phyloP scores from a whole-genome alignment of 2,888 invertebrate species.

The Agriopis leucophaearia region DNA sequence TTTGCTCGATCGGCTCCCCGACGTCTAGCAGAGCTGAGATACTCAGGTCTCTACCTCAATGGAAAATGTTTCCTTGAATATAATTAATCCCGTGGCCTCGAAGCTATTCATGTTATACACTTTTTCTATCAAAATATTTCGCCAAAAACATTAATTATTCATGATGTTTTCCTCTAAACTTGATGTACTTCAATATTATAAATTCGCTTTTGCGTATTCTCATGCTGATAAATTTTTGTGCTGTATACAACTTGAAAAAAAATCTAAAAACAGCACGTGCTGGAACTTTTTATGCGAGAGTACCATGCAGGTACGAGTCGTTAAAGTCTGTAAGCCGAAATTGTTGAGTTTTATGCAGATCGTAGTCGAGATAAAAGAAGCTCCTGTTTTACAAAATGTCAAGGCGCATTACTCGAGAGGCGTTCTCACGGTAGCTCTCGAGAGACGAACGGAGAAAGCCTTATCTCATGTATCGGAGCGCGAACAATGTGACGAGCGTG shows the following conservation, averaged over 20 bases:
- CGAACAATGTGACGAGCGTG: slow-evolving; percentile 83
- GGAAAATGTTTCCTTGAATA: slow-evolving; percentile 70
- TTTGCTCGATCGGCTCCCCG: slow-evolving; percentile 73
- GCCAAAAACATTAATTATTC: slow-evolving; percentile 5
- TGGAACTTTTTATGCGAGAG: slow-evolving; percentile 35
- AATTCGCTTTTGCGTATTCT: slow-evolving; percentile 14
- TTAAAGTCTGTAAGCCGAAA: slow-evolving; percentile 38
- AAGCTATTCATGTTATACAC: slow-evolving; percentile 34
- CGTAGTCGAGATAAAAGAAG: slow-evolving; percentile 57
- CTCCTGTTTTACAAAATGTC: slow-evolving; percentile 73
- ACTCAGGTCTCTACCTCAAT: slow-evolving; percentile 61
- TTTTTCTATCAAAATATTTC: slow-evolving; percentile 3
- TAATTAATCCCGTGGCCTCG: slow-evolving; percentile 64
- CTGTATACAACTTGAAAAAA: slow-evolving; percentile 34
- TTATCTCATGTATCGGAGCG: slow-evolving; percentile 81
- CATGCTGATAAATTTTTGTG: slow-evolving; percentile 17
- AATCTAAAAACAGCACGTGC: slow-evolving; percentile 38
- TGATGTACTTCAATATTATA: slow-evolving; percentile 2
- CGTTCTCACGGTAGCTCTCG: slow-evolving; percentile 81
- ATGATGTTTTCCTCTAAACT: slow-evolving; percentile 13
- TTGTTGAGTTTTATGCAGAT: slow-evolving; percentile 57
- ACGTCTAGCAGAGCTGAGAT: slow-evolving; percentile 73
- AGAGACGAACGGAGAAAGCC: slow-evolving; percentile 77
- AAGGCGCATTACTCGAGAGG: slow-evolving; percentile 63
- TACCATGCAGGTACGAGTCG: slow-evolving; percentile 23